Base-by-base conservation (phyloP, 1,140 invertebrate genomes). In the Eueides isabella region DNA sequence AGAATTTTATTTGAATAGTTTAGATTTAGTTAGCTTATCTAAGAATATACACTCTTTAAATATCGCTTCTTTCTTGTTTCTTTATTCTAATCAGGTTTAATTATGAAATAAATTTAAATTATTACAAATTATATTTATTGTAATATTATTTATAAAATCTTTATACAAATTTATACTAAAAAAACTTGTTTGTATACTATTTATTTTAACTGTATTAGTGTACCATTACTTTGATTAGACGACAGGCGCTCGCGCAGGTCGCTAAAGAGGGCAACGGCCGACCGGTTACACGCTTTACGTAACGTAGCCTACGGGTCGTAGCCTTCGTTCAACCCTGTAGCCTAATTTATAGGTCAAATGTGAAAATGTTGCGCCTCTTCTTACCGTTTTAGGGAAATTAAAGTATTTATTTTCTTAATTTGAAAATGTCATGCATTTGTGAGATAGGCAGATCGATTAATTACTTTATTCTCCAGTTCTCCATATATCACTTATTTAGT, bases 211-310 rank as follows among this genome's bases (percentile, higher is more conserved):
- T 2, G 48, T 55, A 55, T 55, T n/a, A n/a, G n/a, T 55, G 19
- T 2, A 19, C 41, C 26, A 55, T 55, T 26, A 26, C 19, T 55
- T 55, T 55, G 44, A 26, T 55, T 55, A 55, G 87, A 86, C 83
- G 84, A 88, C 81, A 86, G 82, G 84, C 89, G 88, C 80, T 82
- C 82, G 89, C 91, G 89, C 88, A 89, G 82, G 87, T 90, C 89
- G 82, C 78, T 30, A 71, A 65, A 74, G 82, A 23, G 86, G 86
- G 91, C 89, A 85, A 77, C 73, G 91, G 83, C 89, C 91, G 88
- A 86, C 77, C 91, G 87, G 91, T 92, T 92, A 92, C 89, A 86
- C 84, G 85, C 78, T 73, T 92, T 91, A 91, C 89, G 89, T 91
- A 92, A 91, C 89, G 88, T 90, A 91, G 87, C 86, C 90, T 85